Evolutionary conservation across 2,888 invertebrate genomes (phyloP).

Genomic region (Euplexia lucipara): DNA sequence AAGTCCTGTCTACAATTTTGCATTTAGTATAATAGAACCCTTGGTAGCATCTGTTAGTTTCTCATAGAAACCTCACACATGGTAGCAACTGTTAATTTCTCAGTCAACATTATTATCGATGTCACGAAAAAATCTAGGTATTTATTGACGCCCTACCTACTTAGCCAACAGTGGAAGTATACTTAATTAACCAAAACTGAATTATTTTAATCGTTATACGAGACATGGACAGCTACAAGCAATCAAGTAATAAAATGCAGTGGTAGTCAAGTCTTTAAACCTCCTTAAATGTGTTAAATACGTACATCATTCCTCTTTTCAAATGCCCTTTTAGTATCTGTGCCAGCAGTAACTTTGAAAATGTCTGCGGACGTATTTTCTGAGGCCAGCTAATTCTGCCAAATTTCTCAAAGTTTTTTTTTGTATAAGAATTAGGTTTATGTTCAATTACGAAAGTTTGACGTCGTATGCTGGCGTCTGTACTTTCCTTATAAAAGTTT

Average conservation of each 20-base stretch:
- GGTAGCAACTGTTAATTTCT: conserved; percentile 2
- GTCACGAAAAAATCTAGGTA: background rate
- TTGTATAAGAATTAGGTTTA: no score
- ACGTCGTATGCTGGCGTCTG: no score
- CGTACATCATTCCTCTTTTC: no score
- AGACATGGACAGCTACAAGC: no score
- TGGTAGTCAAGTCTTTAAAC: no score
- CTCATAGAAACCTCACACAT: background rate
- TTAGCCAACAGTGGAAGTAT: background rate
- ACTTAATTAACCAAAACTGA: background rate
- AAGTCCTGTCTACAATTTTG: background rate
- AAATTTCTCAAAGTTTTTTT: no score
- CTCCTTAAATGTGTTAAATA: no score
- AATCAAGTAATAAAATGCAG: no score
- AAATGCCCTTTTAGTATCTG: no score
- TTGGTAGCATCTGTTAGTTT: conserved; percentile 7
- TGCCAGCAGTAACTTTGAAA: background rate
- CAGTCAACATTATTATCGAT: background rate
- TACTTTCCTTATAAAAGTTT: no score
- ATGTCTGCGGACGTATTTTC: background rate
- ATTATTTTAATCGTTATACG: background rate
- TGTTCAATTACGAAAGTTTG: no score
- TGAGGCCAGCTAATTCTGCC: no score
- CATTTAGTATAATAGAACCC: background rate
- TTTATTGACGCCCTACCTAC: background rate